phyloP scores from a whole-genome alignment of 2,888 invertebrate genomes.

The Osmoderma eremita region DNA sequence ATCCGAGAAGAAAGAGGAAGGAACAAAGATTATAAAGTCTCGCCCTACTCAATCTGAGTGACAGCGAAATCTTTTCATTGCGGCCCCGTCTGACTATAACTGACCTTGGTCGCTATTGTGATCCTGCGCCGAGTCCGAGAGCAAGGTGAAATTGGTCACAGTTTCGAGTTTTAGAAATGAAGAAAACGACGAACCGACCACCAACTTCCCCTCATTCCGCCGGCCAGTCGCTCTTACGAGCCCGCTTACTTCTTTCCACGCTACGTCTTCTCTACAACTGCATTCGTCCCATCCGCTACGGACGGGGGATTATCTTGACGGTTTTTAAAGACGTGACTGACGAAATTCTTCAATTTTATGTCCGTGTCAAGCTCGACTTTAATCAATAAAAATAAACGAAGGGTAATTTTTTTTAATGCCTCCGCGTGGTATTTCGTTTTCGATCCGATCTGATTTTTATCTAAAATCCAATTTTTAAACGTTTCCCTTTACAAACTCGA shows the following conservation, averaged over 20 bases:
- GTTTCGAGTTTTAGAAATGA: constrained; percentile 44
- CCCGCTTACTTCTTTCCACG: too few relatives aligned
- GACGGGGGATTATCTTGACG: constrained; percentile 7
- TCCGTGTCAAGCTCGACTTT: too few relatives aligned
- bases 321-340: constrained; percentile 26
- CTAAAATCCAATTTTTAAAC: too few relatives aligned
- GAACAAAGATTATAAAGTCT: constrained; percentile 49
- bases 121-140: constrained; percentile 43
- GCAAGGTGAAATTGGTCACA: constrained; percentile 52
- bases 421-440: too few relatives aligned
- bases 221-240: not conserved
- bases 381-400: too few relatives aligned
- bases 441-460: too few relatives aligned
- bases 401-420: too few relatives aligned
- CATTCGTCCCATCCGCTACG: not conserved
- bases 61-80: constrained; percentile 55
- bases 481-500: too few relatives aligned
- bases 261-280: not conserved
- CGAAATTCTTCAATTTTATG: constrained; percentile 23
- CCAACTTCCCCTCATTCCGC: not conserved
- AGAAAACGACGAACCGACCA: constrained; percentile 18
- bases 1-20: constrained; percentile 18
- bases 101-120: constrained; percentile 52
- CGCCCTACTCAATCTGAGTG: constrained; percentile 55
- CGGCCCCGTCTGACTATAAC: constrained; percentile 42